phyloP scores from a whole-genome alignment of 2,888 invertebrate genomes.

The Branchipolynoe longqiensis region DNA sequence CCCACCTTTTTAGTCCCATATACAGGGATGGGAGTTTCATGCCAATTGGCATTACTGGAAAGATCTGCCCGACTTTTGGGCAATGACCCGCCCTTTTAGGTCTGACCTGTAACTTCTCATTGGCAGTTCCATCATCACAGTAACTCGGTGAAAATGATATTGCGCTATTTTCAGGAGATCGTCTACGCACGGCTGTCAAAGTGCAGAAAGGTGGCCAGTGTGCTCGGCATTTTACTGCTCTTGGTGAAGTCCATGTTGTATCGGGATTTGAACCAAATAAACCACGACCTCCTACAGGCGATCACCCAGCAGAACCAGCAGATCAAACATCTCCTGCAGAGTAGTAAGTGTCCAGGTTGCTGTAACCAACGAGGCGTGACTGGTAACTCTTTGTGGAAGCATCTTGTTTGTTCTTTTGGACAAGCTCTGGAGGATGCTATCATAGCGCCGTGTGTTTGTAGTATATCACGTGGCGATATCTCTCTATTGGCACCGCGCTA shows the following conservation, averaged over 20 bases:
- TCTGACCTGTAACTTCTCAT: background rate
- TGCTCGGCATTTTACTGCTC: conserved; percentile 79
- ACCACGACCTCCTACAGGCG: conserved; percentile 82
- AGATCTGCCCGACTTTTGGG: no score
- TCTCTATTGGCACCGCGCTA: no score
- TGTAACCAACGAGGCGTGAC: background rate
- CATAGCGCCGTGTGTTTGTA: no score
- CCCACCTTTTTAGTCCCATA: no score
- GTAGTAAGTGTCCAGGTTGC: conserved; percentile 24
- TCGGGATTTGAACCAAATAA: conserved; percentile 82
- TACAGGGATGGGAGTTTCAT: no score
- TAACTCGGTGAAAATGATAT: background rate
- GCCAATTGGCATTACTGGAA: no score
- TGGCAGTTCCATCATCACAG: background rate
- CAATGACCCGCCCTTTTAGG: background rate
- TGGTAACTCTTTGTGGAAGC: background rate
- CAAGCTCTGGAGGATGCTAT: no score
- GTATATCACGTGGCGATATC: no score
- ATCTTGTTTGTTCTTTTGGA: background rate
- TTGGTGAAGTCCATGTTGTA: conserved; percentile 80
- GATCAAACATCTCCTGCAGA: conserved; percentile 56
- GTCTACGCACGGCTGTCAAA: conserved; percentile 83
- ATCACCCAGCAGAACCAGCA: conserved; percentile 81
- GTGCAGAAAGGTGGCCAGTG: conserved; percentile 82
- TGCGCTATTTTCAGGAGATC: conserved; percentile 76